phyloP scores from a whole-genome alignment of 2,797 vertebrate species.

The Distichodus sexfasciatus region DNA sequence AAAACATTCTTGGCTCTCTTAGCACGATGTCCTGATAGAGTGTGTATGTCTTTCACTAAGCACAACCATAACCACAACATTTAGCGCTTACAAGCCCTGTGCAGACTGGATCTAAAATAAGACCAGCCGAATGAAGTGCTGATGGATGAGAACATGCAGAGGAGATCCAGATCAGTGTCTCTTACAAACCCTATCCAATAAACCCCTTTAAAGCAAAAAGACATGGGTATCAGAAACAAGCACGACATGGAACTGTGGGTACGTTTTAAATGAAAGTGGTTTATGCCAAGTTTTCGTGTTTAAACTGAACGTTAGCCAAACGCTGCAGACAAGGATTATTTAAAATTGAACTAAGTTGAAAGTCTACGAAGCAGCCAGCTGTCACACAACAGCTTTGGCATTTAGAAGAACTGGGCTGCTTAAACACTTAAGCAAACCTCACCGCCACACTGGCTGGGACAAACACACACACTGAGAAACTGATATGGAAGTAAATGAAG shows the following conservation, averaged over 20 bases:
- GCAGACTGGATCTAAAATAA: neutral
- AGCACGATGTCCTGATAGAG: slow-evolving; percentile 12
- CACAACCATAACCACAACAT: too few relatives aligned
- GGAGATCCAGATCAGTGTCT: neutral
- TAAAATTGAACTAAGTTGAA: slow-evolving; percentile 19
- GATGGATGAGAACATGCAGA: slow-evolving; percentile 6
- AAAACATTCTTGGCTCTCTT: neutral
- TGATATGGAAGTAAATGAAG: too few relatives aligned
- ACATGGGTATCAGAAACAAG: too few relatives aligned
- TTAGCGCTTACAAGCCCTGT: neutral
- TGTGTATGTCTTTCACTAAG: neutral
- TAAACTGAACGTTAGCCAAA: slow-evolving; percentile 3
- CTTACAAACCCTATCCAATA: too few relatives aligned
- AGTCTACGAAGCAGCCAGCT: slow-evolving; percentile 9
- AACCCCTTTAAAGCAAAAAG: too few relatives aligned
- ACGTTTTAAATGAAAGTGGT: slow-evolving; percentile 7
- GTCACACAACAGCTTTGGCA: slow-evolving; percentile 29
- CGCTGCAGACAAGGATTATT: neutral
- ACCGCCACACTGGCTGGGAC: neutral
- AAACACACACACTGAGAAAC: neutral
- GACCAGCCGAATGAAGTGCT: neutral
- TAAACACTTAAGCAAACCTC: slow-evolving; percentile 27
- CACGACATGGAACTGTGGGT: too few relatives aligned
- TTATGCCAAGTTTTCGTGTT: too few relatives aligned
- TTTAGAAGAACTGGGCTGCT: slow-evolving; percentile 29